phyloP scores from a whole-genome alignment of 2,888 invertebrate genomes.

The Pasiphila rectangulata region DNA sequence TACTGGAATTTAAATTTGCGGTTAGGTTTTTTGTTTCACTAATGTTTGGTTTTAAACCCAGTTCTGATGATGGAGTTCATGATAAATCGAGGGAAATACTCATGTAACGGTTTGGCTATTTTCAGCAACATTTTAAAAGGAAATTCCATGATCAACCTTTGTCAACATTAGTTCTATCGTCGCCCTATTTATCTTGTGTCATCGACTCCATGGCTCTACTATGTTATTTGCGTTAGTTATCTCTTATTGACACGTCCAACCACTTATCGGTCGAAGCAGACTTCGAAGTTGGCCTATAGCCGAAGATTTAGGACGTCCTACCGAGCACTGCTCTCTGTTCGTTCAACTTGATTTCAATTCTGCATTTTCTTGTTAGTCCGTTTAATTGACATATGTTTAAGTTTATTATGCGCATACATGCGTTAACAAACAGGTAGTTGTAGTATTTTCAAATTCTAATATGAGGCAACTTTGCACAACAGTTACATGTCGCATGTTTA shows the following conservation, averaged over 20 bases:
- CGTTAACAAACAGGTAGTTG: constrained; percentile 4
- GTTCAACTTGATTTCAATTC: constrained; percentile 16
- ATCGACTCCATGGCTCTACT: constrained; percentile 58
- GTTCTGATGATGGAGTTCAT: too few relatives aligned
- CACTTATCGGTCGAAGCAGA: constrained; percentile 68
- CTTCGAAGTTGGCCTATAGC: constrained; percentile 41
- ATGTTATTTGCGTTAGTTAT: constrained; percentile 68
- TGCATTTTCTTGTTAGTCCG: constrained; percentile 16
- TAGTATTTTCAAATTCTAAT: not conserved
- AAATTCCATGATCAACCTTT: too few relatives aligned
- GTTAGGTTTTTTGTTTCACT: too few relatives aligned
- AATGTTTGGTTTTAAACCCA: too few relatives aligned
- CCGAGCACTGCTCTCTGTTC: constrained; percentile 18
- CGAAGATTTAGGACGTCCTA: constrained; percentile 20
- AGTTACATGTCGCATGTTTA: too few relatives aligned
- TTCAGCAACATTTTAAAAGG: too few relatives aligned
- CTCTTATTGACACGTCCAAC: constrained; percentile 71
- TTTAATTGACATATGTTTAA: constrained; percentile 21
- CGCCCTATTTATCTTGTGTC: constrained; percentile 56
- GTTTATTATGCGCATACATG: constrained; percentile 13
- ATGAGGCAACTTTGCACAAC: not conserved
- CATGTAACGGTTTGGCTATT: too few relatives aligned
- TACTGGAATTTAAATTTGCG: too few relatives aligned
- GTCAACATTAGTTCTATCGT: constrained; percentile 24
- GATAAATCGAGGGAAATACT: too few relatives aligned